Evolutionary conservation across 2,113 vertebrate species (phyloP), one percentile per base, ranked within the genome.

Genomic region (Hoplias malabaricus): DNA sequence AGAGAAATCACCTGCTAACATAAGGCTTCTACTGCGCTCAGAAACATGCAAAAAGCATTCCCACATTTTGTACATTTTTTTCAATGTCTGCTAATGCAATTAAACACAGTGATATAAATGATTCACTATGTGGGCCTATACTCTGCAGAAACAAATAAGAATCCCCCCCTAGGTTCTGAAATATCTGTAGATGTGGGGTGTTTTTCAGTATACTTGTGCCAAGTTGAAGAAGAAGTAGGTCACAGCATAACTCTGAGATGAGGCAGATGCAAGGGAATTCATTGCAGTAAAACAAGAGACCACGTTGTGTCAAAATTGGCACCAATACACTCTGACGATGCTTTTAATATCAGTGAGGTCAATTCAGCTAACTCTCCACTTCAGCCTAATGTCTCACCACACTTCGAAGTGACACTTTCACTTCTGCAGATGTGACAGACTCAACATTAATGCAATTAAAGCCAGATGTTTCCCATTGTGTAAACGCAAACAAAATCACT

Each of bases 141-240:
- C 31, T 31, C 27, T 25, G 67, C 42, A 54, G 36, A 50, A 73
- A 40, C 34, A 34, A 38, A 73, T 54, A 16, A 67, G 48, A 27
- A 53, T 42, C 72, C 3, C 65, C 33, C 25, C 68, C 4, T n/a
- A 34, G 54, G 31, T 10, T 19, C 27, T 62, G 31, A 82, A 80
- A 83, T 78, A 80, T 85, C 67, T 50, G 67, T 82, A 68, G 21
- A 8, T 7, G 16, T 12, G 16, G 25, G 40, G 70, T 80, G 69
- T 81, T 83, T 85, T 87, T 74, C 46, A 23, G 42, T 21, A 59
- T 56, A 68, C 56, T 79, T 82, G 46, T 75, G 65, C 69, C 65
- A 79, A 79, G 74, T 77, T 80, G 70, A 76, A 38, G 61, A 72
- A 72, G 71, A 86, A 87, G 82, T 87, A 85, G 84, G 84, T 87